A percentile compares a stretch with the other conserved stretches of the same genome.
phyloP scores from a whole-genome alignment of 2,888 invertebrate genomes.

The Chydorus sphaericus region DNA sequence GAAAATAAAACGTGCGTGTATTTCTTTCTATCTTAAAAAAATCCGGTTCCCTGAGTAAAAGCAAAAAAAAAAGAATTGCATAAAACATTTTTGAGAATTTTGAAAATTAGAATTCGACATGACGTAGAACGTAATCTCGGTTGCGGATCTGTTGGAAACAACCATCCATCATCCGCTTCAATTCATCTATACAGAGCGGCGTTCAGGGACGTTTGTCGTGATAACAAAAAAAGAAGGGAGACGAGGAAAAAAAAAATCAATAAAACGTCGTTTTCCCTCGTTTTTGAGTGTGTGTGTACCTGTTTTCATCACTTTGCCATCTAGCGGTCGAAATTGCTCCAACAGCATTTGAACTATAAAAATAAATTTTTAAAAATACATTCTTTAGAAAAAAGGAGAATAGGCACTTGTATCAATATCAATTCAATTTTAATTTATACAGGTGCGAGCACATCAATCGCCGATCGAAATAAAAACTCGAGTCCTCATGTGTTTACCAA shows the following conservation, averaged over 20 bases:
- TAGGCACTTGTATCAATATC: not conserved
- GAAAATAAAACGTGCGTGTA: too few species aligned
- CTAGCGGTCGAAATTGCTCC: not conserved
- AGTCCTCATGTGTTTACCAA: not conserved
- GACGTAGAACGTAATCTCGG: not conserved
- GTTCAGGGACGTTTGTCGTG: too few species aligned
- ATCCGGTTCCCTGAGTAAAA: too few species aligned
- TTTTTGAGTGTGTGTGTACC: not conserved
- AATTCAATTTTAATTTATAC: too few species aligned
- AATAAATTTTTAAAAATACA: not conserved
- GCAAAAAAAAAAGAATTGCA: not conserved
- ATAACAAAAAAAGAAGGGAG: too few species aligned
- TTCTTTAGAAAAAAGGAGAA: not conserved
- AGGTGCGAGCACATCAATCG: too few species aligned
- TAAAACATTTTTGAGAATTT: not conserved
- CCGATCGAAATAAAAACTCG: not conserved
- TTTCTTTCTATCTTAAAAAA: not conserved
- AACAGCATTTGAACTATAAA: not conserved
- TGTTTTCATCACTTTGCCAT: not conserved
- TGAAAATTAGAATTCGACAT: not conserved
- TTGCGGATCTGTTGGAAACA: constrained; percentile 1
- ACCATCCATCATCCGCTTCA: not conserved
- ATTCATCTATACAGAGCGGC: not conserved
- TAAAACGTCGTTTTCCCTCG: not conserved
- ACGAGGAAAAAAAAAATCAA: too few species aligned